Base-by-base conservation (phyloP, 2,888 invertebrate species). In the Helicoverpa assulta region DNA sequence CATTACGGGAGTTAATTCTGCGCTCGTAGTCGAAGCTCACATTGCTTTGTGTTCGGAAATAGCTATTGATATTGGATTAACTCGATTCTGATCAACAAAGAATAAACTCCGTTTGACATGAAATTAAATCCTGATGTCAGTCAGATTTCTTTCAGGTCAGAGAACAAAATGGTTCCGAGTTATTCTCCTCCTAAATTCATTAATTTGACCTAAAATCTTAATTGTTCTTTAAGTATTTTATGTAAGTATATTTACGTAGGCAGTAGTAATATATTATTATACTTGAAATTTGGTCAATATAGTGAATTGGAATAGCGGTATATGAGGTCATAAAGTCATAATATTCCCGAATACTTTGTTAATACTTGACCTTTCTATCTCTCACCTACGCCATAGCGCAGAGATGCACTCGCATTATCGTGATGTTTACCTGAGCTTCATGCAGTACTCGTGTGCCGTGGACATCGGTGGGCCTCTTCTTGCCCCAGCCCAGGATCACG, bases 401-500 rank as follows among this genome's bases (percentile, higher is more conserved):
- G 6, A 7, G 7, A 33, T 33, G 33, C 29, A 29, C 33, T 8
- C 7, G 5, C 6, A 54, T 21, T 43, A 21, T 16, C 12, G 26
- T 19, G 50, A 50, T 8, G 6, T 6, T 10, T 72, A 97, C 98
- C 94, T 97, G 97, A 19, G 99, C 99, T 93, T 99, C 98, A 83
- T 98, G 98, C 26, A 99, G 95, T 14, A 98, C 96, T 83, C 97
- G 97, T 0, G 98, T 98, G 16, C 99, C 99, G 82, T 97, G 97
- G 8, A 97, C 96, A 86, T 98, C 98, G 0, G 97, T 97, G 61
- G 97, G 96, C 54, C 97, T 96, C 65, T 97, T 96, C 93, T 99
- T 99, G 19, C 99, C 99, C 99, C 99, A 99, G 0, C 99, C 99
- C 71, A 99, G 97, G 74, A 99, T 98, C 1, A 98, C 97, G 89